Evolutionary conservation across 1,140 invertebrate species (phyloP).

Genomic region (Dufourea novaeangliae): DNA sequence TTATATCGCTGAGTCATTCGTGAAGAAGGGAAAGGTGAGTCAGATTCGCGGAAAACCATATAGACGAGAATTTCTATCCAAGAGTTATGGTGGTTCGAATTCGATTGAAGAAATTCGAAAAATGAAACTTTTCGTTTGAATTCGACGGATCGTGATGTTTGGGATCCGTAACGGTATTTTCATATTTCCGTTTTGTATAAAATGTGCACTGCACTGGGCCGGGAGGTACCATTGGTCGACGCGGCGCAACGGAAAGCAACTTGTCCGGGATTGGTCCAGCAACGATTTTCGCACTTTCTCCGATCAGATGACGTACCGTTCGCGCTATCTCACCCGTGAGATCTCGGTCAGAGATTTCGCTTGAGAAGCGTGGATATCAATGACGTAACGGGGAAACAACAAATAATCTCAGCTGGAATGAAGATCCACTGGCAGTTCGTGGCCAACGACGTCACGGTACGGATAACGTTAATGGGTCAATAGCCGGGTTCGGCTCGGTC

Average conservation of each 20-base stretch:
- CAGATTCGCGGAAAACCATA: not conserved
- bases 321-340: conserved; percentile 28
- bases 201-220: conserved; percentile 42
- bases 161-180: no score
- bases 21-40: not conserved
- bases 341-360: conserved; percentile 37
- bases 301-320: conserved; percentile 44
- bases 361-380: conserved; percentile 33
- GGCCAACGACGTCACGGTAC: not conserved
- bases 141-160: not conserved
- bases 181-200: not conserved
- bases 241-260: conserved; percentile 18
- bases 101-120: not conserved
- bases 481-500: conserved; percentile 24
- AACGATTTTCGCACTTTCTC: conserved; percentile 65
- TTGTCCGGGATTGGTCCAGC: conserved; percentile 42
- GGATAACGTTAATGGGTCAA: conserved; percentile 39
- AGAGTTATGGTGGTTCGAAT: not conserved
- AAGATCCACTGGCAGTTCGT: not conserved
- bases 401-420: conserved; percentile 23
- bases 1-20: not conserved
- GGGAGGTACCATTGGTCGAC: conserved; percentile 25
- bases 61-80: not conserved
- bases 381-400: conserved; percentile 37
- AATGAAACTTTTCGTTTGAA: not conserved